Conservation (phyloP, 2,888 invertebrate species). For the Drosophila testacea region DNA sequence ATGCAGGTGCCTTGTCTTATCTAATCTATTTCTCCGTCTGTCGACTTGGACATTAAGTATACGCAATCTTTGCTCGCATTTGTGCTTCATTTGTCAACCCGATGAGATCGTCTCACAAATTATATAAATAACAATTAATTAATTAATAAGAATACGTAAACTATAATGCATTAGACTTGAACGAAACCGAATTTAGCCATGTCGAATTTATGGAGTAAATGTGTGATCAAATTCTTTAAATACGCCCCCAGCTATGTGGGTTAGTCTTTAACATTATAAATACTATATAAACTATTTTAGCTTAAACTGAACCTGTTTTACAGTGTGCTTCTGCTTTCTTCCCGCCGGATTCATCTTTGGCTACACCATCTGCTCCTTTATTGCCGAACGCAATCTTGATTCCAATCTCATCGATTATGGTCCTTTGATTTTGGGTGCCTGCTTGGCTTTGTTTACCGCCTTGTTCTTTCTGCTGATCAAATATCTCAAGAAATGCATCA, state of each 20-base stretch:
- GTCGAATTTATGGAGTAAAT: conserved; percentile 72
- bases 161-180: background rate
- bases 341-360: conserved; percentile 82
- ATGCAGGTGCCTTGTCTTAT: conserved; percentile 54
- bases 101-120: conserved; percentile 4
- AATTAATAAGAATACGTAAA: conserved; percentile 27
- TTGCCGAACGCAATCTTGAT: conserved; percentile 68
- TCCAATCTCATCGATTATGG: conserved; percentile 73
- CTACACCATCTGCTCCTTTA: conserved; percentile 80
- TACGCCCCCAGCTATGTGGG: conserved; percentile 79
- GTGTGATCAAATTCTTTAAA: conserved; percentile 71
- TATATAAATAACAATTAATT: conserved; percentile 1
- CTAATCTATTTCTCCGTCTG: conserved; percentile 31
- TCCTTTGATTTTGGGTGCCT: conserved; percentile 79
- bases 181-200: conserved; percentile 36
- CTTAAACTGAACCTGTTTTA: background rate
- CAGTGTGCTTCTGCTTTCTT: conserved; percentile 79
- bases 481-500: conserved; percentile 70
- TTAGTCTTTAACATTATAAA: conserved; percentile 50
- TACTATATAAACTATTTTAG: conserved; percentile 4
- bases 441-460: conserved; percentile 66
- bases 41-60: conserved; percentile 19
- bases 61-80: conserved; percentile 32
- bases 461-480: conserved; percentile 71
- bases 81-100: conserved; percentile 14